A percentile compares a stretch with the other conserved stretches of the same genome.
phyloP scores from a whole-genome alignment of 2,888 invertebrate species.

The Apotomis capreana region DNA sequence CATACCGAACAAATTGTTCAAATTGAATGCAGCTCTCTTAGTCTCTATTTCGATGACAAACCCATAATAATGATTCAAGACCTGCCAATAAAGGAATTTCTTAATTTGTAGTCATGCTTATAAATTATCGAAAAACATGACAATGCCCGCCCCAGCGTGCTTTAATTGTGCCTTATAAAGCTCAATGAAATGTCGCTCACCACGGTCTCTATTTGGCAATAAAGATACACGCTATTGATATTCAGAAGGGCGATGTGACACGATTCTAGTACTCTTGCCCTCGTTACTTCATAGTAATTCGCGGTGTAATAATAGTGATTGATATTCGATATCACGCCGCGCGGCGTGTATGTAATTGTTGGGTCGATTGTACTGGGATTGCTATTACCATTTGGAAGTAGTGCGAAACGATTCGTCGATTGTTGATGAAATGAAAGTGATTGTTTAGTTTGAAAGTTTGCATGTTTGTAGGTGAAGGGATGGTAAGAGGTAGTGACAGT shows the following conservation, averaged over 20 bases:
- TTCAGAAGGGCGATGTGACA: slow-evolving; percentile 40
- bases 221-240: slow-evolving; percentile 38
- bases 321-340: slow-evolving; percentile 39
- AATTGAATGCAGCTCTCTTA: too few relatives aligned
- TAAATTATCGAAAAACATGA: slow-evolving; percentile 10
- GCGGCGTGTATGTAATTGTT: slow-evolving; percentile 23
- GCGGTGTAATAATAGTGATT: slow-evolving; percentile 29
- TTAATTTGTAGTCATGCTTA: background rate
- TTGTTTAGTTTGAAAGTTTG: slow-evolving; percentile 20
- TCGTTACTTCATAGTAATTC: slow-evolving; percentile 35
- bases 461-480: slow-evolving; percentile 17
- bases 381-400: slow-evolving; percentile 32
- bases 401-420: slow-evolving; percentile 26
- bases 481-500: background rate
- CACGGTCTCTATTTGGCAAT: slow-evolving; percentile 42
- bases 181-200: slow-evolving; percentile 13
- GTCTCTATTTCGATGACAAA: too few relatives aligned
- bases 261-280: slow-evolving; percentile 30
- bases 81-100: background rate
- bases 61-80: too few relatives aligned
- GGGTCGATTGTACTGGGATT: slow-evolving; percentile 14
- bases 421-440: slow-evolving; percentile 35
- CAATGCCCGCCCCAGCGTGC: slow-evolving; percentile 15
- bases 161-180: slow-evolving; percentile 18
- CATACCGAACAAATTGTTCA: too few relatives aligned